Conservation (phyloP, 2,888 invertebrate species). For the Himalopsyche tibetana region DNA sequence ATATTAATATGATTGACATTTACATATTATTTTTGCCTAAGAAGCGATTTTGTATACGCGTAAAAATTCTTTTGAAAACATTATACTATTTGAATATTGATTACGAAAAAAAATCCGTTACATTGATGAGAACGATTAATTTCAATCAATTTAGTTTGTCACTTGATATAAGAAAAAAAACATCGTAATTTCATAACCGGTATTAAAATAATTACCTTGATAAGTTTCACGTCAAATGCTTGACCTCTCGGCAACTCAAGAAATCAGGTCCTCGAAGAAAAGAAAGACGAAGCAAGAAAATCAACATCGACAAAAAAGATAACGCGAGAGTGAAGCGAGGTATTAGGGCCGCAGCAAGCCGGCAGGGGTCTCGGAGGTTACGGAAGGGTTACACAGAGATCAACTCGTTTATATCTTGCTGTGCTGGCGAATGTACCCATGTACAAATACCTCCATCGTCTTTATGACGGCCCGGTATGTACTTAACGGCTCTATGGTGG, state of each 20-base stretch:
- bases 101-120: not conserved
- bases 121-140: not conserved
- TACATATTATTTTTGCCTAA: too few species aligned
- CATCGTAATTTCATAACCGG: slow-evolving; percentile 32
- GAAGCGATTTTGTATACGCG: not conserved
- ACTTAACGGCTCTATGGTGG: slow-evolving; percentile 58
- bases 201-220: slow-evolving; percentile 12
- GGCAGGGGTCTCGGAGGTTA: slow-evolving; percentile 61
- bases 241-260: slow-evolving; percentile 24
- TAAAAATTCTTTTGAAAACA: not conserved
- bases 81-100: not conserved
- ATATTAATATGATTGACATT: too few species aligned
- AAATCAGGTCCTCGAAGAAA: slow-evolving; percentile 38
- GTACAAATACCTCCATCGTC: slow-evolving; percentile 61
- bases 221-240: slow-evolving; percentile 17
- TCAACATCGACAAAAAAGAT: slow-evolving; percentile 37
- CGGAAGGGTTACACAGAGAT: slow-evolving; percentile 62
- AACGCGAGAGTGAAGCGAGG: slow-evolving; percentile 51
- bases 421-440: slow-evolving; percentile 54
- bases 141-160: not conserved
- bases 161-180: slow-evolving; percentile 1
- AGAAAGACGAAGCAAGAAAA: slow-evolving; percentile 53
- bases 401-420: slow-evolving; percentile 63
- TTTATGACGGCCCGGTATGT: slow-evolving; percentile 61
- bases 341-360: slow-evolving; percentile 58